A percentile compares a stretch with the other conserved stretches of the same genome.
Evolutionary conservation across 2,797 vertebrate species (phyloP).

Genomic region (Thunnus albacares): DNA sequence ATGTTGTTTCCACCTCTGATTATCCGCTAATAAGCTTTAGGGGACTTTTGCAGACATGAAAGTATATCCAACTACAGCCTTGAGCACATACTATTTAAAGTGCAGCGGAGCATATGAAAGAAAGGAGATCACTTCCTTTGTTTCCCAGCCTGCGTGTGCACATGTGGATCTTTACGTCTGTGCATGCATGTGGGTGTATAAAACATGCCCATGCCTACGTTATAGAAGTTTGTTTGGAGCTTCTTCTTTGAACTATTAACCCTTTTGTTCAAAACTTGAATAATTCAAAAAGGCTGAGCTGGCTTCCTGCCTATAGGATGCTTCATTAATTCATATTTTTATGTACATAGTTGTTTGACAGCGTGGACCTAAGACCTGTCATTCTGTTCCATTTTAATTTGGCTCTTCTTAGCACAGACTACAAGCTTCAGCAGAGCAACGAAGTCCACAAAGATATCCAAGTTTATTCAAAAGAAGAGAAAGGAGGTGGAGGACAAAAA

Average conservation of each 20-base stretch:
- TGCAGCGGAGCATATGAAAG: not conserved
- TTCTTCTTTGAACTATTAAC: constrained; percentile 52
- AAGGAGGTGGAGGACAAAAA: constrained; percentile 11
- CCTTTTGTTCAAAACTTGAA: constrained; percentile 39
- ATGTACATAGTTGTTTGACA: constrained; percentile 7
- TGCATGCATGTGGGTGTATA: constrained; percentile 36
- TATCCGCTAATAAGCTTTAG: constrained; percentile 27
- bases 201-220: not conserved
- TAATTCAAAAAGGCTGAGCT: constrained; percentile 37
- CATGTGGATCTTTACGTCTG: not conserved
- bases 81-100: not conserved
- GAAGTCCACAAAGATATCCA: constrained; percentile 11
- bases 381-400: constrained; percentile 31
- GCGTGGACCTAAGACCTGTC: constrained; percentile 28
- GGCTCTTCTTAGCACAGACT: not conserved
- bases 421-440: not conserved
- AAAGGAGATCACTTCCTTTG: not conserved
- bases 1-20: constrained; percentile 37
- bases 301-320: not conserved
- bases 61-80: constrained; percentile 2
- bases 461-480: constrained; percentile 21
- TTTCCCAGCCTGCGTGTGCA: constrained; percentile 1
- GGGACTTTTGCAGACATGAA: constrained; percentile 21
- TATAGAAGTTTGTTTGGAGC: constrained; percentile 4
- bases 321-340: constrained; percentile 14